phyloP scores from a whole-genome alignment of 2,797 vertebrate species.

The Apogon hyalosoma region DNA sequence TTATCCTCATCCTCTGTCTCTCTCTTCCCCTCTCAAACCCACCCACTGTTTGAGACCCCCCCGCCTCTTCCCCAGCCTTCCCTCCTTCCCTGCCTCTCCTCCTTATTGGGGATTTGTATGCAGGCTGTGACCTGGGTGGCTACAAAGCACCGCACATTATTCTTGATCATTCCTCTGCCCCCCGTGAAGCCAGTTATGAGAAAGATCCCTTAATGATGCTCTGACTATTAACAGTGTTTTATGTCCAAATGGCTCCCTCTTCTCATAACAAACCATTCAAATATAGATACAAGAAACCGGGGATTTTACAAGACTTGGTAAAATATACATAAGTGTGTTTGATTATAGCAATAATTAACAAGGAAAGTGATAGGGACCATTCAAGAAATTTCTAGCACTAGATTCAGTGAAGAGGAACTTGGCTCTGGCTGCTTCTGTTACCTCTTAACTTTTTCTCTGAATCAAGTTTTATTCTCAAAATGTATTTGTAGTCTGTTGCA shows the following conservation, averaged over 20 bases:
- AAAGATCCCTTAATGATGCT: conserved; percentile 97
- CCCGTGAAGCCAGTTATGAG: conserved; percentile 94
- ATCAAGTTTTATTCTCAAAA: neutral
- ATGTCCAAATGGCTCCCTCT: conserved; percentile 91
- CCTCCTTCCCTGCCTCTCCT: conserved; percentile 69
- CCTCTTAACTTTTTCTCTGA: neutral
- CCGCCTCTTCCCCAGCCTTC: conserved; percentile 58
- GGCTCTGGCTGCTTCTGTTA: conserved; percentile 9
- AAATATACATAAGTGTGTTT: conserved; percentile 69
- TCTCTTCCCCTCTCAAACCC: conserved; percentile 64
- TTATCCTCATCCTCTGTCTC: conserved; percentile 71
- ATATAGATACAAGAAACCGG: conserved; percentile 81
- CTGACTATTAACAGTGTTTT: conserved; percentile 94
- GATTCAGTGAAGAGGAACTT: conserved; percentile 4
- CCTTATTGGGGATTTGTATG: conserved; percentile 95
- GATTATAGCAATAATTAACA: conserved; percentile 58
- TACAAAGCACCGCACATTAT: conserved; percentile 94
- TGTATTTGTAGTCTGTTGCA: neutral
- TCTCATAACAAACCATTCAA: conserved; percentile 85
- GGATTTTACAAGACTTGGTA: conserved; percentile 73
- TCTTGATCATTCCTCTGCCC: conserved; percentile 97
- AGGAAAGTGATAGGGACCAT: conserved; percentile 27
- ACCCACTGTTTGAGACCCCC: conserved; percentile 69
- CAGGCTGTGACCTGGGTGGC: conserved; percentile 95
- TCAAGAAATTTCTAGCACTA: neutral